Percentiles rank a stretch among this genome's conserved stretches.
These are phyloP conservation scores for Pachyuromys duprasi DNA, from an alignment of 2,797 vertebrate species.

Conservation along the genomic window DNA sequence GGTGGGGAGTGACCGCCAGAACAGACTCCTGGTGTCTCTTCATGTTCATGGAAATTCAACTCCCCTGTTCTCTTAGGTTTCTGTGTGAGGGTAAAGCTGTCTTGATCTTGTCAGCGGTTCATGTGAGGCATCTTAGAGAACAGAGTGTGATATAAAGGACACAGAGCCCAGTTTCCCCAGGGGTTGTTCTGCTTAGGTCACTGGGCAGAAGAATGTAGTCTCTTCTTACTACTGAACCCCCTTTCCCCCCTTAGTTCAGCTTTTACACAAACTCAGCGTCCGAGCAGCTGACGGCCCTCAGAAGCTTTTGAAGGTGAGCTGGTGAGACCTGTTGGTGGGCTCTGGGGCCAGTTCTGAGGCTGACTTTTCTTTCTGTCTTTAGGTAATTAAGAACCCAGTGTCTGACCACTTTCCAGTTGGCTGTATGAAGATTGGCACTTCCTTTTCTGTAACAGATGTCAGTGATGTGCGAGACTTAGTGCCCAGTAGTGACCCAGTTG, in stretches of 20 bases:
- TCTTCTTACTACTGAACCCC: not conserved
- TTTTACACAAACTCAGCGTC: conserved; percentile 97
- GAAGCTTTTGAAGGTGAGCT: conserved; percentile 91
- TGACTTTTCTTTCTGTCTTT: conserved; percentile 23
- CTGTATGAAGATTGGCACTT: conserved; percentile 93
- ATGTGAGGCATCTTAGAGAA: not conserved
- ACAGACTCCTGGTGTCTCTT: not conserved
- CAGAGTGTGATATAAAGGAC: not conserved
- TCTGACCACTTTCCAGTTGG: conserved; percentile 96
- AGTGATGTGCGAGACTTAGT: conserved; percentile 90
- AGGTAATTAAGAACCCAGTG: conserved; percentile 98
- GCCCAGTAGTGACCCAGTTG: conserved; percentile 91
- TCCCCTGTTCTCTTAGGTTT: not conserved
- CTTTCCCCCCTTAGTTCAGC: conserved; percentile 90
- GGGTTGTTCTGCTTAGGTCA: not conserved
- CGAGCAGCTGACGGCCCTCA: conserved; percentile 96
- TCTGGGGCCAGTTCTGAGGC: not conserved
- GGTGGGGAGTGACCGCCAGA: not conserved
- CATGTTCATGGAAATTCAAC: not conserved
- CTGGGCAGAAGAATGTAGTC: not conserved
- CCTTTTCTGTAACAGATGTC: conserved; percentile 90
- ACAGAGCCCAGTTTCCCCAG: rapidly evolving
- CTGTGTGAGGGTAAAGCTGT: not conserved
- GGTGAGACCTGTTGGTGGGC: not conserved
- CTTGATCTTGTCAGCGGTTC: not conserved